These are phyloP conservation scores for Macroteleia sp. DNA, from an alignment of 2,888 invertebrate genomes.

Conservation along the genomic window DNA sequence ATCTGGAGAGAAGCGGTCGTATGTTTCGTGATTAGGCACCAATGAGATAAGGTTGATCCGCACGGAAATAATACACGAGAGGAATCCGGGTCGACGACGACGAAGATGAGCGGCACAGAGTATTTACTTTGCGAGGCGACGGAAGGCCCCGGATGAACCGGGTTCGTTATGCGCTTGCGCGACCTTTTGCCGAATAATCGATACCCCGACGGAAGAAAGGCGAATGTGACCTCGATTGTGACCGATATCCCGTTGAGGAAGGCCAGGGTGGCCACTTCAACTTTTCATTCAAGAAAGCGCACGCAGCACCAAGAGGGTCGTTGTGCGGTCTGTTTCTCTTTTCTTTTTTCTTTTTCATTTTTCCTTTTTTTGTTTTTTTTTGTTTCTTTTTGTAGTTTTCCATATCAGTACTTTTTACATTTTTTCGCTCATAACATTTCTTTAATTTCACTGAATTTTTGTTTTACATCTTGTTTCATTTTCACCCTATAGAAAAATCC, in stretches of 20 bases:
- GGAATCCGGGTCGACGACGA: neutral
- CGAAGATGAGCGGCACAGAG: conserved; percentile 36
- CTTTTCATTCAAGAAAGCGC: conserved; percentile 53
- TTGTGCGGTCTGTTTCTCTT: neutral
- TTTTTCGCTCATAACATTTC: too few species aligned
- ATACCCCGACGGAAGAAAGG: conserved; percentile 77
- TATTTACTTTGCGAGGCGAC: conserved; percentile 59
- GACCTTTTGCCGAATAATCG: conserved; percentile 77
- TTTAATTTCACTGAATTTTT: too few species aligned
- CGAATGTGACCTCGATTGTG: conserved; percentile 71
- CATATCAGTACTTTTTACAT: too few species aligned
- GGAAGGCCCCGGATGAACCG: conserved; percentile 52
- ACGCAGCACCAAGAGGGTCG: neutral
- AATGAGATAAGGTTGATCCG: too few species aligned
- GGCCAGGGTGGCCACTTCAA: conserved; percentile 71
- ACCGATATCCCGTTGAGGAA: conserved; percentile 74
- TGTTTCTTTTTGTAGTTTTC: too few species aligned
- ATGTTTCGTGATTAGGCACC: too few species aligned
- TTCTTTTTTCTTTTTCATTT: neutral
- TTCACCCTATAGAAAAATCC: too few species aligned
- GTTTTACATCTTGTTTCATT: too few species aligned
- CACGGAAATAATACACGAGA: too few species aligned
- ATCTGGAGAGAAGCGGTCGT: too few species aligned
- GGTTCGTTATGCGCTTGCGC: conserved; percentile 73
- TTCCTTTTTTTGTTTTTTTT: neutral